Conservation (phyloP, 2,113 vertebrate species). For the Anguilla rostrata region DNA sequence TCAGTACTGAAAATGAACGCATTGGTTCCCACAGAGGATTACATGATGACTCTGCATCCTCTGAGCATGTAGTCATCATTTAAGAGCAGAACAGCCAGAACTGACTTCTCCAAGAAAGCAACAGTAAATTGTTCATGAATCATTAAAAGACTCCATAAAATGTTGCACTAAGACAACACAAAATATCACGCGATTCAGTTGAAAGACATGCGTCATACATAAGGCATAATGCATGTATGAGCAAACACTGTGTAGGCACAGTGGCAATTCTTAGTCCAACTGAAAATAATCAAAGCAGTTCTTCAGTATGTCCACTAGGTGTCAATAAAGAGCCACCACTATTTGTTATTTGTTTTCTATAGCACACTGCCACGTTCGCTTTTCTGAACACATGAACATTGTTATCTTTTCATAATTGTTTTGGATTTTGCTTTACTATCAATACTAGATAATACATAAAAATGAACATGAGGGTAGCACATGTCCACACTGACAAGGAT, state of each 20-base stretch:
- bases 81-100: constrained; percentile 11
- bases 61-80: not conserved
- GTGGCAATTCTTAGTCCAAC: not conserved
- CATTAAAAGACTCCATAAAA: too few relatives aligned
- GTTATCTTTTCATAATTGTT: not conserved
- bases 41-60: constrained; percentile 17
- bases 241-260: too few relatives aligned
- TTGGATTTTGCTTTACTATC: not conserved
- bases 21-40: constrained; percentile 14
- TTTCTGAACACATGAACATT: too few relatives aligned
- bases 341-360: too few relatives aligned
- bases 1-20: not conserved
- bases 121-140: too few relatives aligned
- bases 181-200: too few relatives aligned
- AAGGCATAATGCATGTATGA: too few relatives aligned
- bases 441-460: not conserved
- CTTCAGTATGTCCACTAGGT: not conserved
- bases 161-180: too few relatives aligned
- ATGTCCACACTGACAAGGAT: not conserved
- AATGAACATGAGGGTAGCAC: not conserved
- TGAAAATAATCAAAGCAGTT: not conserved
- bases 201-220: too few relatives aligned
- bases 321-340: not conserved
- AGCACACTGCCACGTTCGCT: not conserved
- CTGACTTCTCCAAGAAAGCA: not conserved